Base-by-base conservation (phyloP, 2,797 vertebrate genomes). In the Pangasius larnaudii region DNA sequence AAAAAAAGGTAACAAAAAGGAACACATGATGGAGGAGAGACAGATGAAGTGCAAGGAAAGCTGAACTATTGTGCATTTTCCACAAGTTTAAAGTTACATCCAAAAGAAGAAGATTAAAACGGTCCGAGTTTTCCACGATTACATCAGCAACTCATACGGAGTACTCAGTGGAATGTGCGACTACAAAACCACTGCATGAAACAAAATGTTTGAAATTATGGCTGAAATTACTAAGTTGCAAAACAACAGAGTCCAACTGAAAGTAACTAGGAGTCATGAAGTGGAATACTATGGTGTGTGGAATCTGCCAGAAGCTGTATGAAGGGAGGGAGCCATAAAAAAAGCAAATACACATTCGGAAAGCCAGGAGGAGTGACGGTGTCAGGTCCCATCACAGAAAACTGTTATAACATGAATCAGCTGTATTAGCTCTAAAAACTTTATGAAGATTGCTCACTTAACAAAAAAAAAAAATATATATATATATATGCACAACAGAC, bases 221-320 rank as follows among this genome's bases (percentile, higher is more conserved):
- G 33, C 16, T 27, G 49, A 72, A 72, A 53, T 86, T 39, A 56
- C 5, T 2, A 74, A 39, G 65, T 83, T 51, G 46, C n/a, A 81
- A 80, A 77, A 72, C 7, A 83, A 56, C 18, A 27, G 22, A 61
- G 36, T 82, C 39, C 33, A 67, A 87, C 61, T 74, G 46, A 86
- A 89, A 63, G 79, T n/a, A 72, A 58, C 14, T 36, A 63, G 42
- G 78, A n/a, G 59, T 69, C 33, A 59, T 78, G 83, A 85, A 65
- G 49, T 39, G 79, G 42, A 63, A 71, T 61, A 72, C 58, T 83
- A 39, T 71, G 14, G 74, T 89, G 49, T 53, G 61, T 19, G 51
- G 30, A 88, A 79, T 91, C 90, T 89, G 87, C 89, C 91, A 91
- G 89, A 91, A 91, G 91, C 89, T 91, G 86, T 89, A 85, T 92